A percentile compares a stretch with the other conserved stretches of the same genome.
These are phyloP conservation scores for Proteles cristata DNA, from an alignment of 2,113 vertebrate species.

Conservation along the genomic window DNA sequence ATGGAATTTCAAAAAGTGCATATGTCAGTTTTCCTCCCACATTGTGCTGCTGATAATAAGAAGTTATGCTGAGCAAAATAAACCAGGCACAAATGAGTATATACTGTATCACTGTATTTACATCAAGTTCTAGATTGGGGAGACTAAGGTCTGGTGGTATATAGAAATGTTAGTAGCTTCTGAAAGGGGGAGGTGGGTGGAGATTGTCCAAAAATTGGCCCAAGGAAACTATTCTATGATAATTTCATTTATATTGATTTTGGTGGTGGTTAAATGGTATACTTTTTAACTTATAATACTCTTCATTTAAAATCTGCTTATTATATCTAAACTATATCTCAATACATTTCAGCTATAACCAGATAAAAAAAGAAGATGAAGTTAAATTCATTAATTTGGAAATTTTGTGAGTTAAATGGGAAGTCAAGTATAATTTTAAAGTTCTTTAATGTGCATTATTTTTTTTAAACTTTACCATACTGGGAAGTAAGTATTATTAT, in stretches of 20 bases:
- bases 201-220: not conserved
- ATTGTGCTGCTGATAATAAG: not conserved
- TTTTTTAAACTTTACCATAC: not conserved
- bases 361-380: not conserved
- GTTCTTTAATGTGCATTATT: not conserved
- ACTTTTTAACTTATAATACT: not conserved
- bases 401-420: not conserved
- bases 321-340: not conserved
- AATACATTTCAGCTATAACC: not conserved
- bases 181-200: not conserved
- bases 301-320: not conserved
- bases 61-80: not conserved
- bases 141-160: not conserved
- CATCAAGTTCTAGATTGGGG: not conserved
- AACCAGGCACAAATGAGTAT: not conserved
- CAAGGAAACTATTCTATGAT: not conserved
- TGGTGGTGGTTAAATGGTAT: not conserved
- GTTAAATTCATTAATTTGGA: conserved; percentile 10
- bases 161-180: not conserved
- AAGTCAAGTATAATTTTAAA: not conserved
- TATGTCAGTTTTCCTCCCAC: not conserved
- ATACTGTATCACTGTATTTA: not conserved
- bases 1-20: not conserved
- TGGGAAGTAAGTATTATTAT: not conserved
- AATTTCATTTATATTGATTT: not conserved